phyloP scores from a whole-genome alignment of 2,888 invertebrate genomes.

The Vesta saturnalis region DNA sequence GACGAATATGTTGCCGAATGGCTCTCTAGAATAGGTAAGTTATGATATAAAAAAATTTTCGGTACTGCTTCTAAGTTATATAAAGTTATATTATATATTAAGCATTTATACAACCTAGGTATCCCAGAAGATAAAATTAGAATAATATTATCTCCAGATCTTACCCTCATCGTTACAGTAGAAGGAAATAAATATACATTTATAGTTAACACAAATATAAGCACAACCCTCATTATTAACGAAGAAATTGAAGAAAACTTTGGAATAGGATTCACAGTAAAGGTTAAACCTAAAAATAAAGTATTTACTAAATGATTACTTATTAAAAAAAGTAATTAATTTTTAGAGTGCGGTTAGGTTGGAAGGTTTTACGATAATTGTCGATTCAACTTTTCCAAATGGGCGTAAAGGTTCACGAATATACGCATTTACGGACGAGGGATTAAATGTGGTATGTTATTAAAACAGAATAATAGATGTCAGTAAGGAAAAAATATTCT shows the following conservation, averaged over 20 bases:
- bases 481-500: background rate
- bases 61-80: too few species aligned
- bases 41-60: too few species aligned
- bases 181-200: constrained; percentile 44
- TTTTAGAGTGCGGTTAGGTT: constrained; percentile 39
- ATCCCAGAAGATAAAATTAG: constrained; percentile 43
- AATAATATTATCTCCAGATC: constrained; percentile 30
- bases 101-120: constrained; percentile 22
- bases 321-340: too few species aligned
- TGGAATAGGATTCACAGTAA: constrained; percentile 36
- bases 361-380: constrained; percentile 32
- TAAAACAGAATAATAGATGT: background rate
- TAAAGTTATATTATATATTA: background rate
- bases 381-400: constrained; percentile 34
- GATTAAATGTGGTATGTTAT: constrained; percentile 30
- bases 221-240: constrained; percentile 38
- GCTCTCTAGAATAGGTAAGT: constrained; percentile 43
- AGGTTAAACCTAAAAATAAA: constrained; percentile 36
- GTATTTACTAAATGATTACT: background rate
- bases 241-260: constrained; percentile 42
- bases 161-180: constrained; percentile 35
- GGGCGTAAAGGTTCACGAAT: constrained; percentile 33
- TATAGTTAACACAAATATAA: constrained; percentile 28
- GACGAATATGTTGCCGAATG: constrained; percentile 47
- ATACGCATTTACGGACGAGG: constrained; percentile 37